Conservation (phyloP, 2,113 vertebrate genomes). For the Psittacara wagleri region DNA sequence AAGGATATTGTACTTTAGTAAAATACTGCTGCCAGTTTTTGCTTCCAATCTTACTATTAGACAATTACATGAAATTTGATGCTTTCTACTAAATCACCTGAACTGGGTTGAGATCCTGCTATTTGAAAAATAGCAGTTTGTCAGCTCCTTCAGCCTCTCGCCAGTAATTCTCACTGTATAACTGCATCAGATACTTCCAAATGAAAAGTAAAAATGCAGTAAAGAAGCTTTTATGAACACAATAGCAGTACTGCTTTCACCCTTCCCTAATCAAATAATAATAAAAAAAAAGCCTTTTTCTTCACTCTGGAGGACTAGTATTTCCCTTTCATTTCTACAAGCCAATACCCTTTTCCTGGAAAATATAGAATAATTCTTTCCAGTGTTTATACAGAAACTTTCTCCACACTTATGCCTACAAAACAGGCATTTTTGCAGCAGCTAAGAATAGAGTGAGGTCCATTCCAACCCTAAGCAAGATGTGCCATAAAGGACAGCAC, state of each 20-base stretch:
- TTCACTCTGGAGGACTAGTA: background rate
- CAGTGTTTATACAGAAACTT: background rate
- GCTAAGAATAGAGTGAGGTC: background rate
- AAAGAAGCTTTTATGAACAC: background rate
- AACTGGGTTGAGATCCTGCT: constrained; percentile 10
- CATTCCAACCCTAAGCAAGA: background rate
- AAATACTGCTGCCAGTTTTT: constrained; percentile 57
- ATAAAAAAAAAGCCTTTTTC: background rate
- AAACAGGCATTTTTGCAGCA: background rate
- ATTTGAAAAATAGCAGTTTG: background rate
- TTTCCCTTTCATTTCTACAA: background rate
- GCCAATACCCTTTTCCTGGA: background rate
- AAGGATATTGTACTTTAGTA: background rate
- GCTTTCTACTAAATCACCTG: constrained; percentile 55
- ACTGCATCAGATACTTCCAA: constrained; percentile 11
- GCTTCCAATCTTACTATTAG: constrained; percentile 41
- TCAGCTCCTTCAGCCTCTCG: constrained; percentile 4
- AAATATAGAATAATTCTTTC: background rate
- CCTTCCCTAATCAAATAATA: background rate
- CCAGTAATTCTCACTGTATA: constrained; percentile 5
- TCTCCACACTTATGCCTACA: background rate
- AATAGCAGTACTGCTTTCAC: constrained; percentile 27
- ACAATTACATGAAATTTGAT: constrained; percentile 35
- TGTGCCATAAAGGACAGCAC: background rate
- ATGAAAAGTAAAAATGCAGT: background rate